phyloP scores from a whole-genome alignment of 2,888 invertebrate genomes.

The Athripsodes cinereus region DNA sequence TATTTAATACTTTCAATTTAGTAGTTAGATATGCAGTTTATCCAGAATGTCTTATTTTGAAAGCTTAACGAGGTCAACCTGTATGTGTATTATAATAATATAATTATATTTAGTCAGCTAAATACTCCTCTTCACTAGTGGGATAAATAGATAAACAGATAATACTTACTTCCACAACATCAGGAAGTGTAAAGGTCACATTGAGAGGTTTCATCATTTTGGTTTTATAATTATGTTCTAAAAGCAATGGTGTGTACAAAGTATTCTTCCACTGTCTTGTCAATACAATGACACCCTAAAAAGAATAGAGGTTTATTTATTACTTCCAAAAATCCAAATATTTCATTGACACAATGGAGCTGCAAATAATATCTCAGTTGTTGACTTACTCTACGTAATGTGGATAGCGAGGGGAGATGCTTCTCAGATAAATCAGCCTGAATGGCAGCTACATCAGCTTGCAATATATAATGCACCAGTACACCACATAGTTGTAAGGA shows the following conservation, averaged over 20 bases:
- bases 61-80: too few relatives aligned
- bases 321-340: too few relatives aligned
- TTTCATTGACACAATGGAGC: background rate
- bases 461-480: slow-evolving; percentile 75
- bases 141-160: background rate
- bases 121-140: too few relatives aligned
- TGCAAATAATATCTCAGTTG: background rate
- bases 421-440: slow-evolving; percentile 78
- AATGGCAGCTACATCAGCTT: slow-evolving; percentile 68
- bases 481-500: slow-evolving; percentile 90
- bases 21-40: too few relatives aligned
- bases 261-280: slow-evolving; percentile 97
- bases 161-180: slow-evolving; percentile 65
- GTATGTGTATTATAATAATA: too few relatives aligned
- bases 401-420: slow-evolving; percentile 82
- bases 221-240: slow-evolving; percentile 84
- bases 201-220: slow-evolving; percentile 78
- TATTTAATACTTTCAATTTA: too few relatives aligned
- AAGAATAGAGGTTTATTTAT: slow-evolving; percentile 27
- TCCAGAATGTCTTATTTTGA: too few relatives aligned
- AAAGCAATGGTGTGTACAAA: slow-evolving; percentile 83
- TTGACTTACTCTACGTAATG: slow-evolving; percentile 67
- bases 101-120: too few relatives aligned
- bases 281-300: slow-evolving; percentile 87
- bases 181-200: slow-evolving; percentile 82